Conservation (phyloP, 1,140 invertebrate species). For the Nasonia giraulti region DNA sequence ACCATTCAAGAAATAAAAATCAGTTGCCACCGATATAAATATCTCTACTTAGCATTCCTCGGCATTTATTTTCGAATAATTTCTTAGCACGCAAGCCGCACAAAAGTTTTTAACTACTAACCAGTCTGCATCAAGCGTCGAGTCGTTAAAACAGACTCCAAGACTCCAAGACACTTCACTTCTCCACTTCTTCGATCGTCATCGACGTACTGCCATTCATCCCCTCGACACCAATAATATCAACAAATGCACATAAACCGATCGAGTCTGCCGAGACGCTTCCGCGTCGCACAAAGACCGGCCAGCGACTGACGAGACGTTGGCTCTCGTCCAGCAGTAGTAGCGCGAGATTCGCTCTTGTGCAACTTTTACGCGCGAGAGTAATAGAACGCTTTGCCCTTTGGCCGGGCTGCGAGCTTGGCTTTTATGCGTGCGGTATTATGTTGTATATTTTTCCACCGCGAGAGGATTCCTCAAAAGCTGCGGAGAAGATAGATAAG, state of each 20-base stretch:
- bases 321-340: slow-evolving; percentile 14
- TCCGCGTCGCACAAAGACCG: slow-evolving; percentile 27
- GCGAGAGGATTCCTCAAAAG: not conserved
- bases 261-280: not conserved
- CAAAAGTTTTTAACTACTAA: not conserved
- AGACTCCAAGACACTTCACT: not conserved
- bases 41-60: not conserved
- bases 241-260: not conserved
- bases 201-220: not conserved
- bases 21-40: not conserved
- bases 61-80: not conserved
- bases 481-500: too few relatives aligned
- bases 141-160: slow-evolving; percentile 19
- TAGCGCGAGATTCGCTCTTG: slow-evolving; percentile 22
- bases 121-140: not conserved
- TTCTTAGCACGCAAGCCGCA: not conserved
- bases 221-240: not conserved
- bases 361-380: slow-evolving; percentile 15
- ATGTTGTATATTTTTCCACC: not conserved
- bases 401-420: slow-evolving; percentile 12
- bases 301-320: slow-evolving; percentile 22
- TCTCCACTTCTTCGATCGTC: not conserved
- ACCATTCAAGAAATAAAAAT: not conserved
- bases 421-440: not conserved
- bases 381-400: slow-evolving; percentile 23